phyloP scores from a whole-genome alignment of 2,113 vertebrate species.

The Falco punctatus region DNA sequence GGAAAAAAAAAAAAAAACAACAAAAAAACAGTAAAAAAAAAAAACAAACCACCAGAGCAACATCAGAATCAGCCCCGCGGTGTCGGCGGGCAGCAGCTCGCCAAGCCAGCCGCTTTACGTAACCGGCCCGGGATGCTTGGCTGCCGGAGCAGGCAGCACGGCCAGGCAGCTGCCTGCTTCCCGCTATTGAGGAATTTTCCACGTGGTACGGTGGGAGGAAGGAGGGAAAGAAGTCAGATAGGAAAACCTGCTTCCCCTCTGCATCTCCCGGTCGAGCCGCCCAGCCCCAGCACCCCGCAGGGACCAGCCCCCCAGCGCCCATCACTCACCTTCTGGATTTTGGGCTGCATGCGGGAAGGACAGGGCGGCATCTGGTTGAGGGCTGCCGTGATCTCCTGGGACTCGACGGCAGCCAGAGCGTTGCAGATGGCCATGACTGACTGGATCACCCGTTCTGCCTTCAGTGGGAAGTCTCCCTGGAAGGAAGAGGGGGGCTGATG shows the following conservation, averaged over 20 bases:
- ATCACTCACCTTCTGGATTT: slow-evolving; percentile 86
- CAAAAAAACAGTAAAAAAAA: not conserved
- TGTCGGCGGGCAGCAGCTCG: not conserved
- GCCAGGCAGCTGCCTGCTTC: not conserved
- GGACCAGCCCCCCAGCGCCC: fast-evolving
- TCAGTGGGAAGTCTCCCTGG: slow-evolving; percentile 84
- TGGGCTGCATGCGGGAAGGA: slow-evolving; percentile 92
- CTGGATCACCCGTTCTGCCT: slow-evolving; percentile 92
- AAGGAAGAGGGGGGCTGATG: not conserved
- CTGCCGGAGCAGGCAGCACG: not conserved
- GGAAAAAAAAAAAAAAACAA: not conserved
- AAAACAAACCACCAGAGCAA: not conserved
- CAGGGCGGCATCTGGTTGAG: slow-evolving; percentile 94
- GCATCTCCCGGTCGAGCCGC: not conserved
- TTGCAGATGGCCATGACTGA: slow-evolving; percentile 94
- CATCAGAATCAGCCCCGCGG: not conserved
- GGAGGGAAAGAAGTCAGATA: not conserved
- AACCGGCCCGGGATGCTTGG: not conserved
- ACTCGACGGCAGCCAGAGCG: slow-evolving; percentile 89
- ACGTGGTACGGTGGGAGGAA: not conserved
- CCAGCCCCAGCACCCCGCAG: not conserved
- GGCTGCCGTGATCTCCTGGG: slow-evolving; percentile 89
- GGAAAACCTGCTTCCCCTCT: not conserved
- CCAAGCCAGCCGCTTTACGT: not conserved
- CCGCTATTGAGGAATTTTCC: slow-evolving; percentile 6